Base-by-base conservation (phyloP, 2,888 invertebrate genomes). In the Oligia strigilis region DNA sequence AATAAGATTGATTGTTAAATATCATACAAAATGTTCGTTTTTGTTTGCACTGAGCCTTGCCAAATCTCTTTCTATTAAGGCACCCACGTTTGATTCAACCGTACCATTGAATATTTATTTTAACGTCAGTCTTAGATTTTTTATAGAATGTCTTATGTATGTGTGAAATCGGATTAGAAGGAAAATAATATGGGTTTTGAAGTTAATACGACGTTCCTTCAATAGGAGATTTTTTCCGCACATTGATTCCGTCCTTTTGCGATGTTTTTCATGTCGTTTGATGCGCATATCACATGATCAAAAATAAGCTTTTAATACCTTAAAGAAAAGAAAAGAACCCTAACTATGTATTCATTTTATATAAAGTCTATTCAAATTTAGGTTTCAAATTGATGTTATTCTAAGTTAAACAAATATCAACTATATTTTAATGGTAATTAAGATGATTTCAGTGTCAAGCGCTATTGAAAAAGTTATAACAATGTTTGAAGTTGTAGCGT, bases 71-170 rank as follows among this genome's bases (percentile, higher is more conserved):
- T 55, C 14, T 49, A 6, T 58, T 29, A n/a, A 13, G 40, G 14
- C 49, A 23, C 64, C 23, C n/a, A 69, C 60, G 29, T 75, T 69
- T 64, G 13, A n/a, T 60, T 55, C 8, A 19, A 75, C 9, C 36
- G n/a, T 62, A 19, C 55, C 43, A 60, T 75, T 65, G 43, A n/a
- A 23, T 65, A 69, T 76, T 76, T 70, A 71, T 75, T 79, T 64
- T 67, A n/a, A 74, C 11, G 19, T 36, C 23, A 40, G 17, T 29
- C 49, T 14, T n/a, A 46, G 62, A 43, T 52, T n/a, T 55, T 64
- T 36, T 67, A 36, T 23, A 23, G 23, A 49, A 66, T 14, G 0
- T 36, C 17, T 49, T 40, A 40, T 23, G 17, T 62, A 11, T 55
- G n/a, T 49, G 49, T 60, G 6, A 46, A 77, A 62, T 73, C 13